These are phyloP conservation scores for Acipenser ruthenus DNA, from an alignment of 2,797 vertebrate species.

Conservation along the genomic window DNA sequence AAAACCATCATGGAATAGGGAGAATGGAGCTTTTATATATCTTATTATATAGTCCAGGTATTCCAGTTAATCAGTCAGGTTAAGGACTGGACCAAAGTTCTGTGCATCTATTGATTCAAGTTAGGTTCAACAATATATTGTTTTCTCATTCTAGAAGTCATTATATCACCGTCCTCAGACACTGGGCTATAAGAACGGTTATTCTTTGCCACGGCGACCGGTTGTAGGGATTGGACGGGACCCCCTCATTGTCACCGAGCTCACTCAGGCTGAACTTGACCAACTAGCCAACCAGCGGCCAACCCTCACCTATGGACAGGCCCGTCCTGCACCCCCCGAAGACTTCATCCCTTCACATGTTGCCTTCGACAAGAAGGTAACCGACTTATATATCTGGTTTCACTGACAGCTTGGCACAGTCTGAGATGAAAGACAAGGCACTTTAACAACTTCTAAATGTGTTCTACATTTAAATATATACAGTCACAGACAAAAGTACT, in stretches of 20 bases:
- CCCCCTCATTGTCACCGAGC: conserved; percentile 57
- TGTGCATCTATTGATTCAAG: too few relatives aligned
- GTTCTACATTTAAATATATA: too few relatives aligned
- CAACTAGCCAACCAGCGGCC: conserved; percentile 50
- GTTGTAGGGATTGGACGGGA: conserved; percentile 63
- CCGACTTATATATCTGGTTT: too few relatives aligned
- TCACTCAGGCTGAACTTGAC: conserved; percentile 59
- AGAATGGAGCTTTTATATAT: too few relatives aligned
- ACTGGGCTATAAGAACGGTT: conserved; percentile 73
- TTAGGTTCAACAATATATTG: background rate
- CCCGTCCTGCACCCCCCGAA: conserved; percentile 31
- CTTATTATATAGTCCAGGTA: too few relatives aligned
- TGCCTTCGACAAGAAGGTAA: conserved; percentile 89
- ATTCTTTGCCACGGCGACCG: conserved; percentile 53
- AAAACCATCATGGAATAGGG: too few relatives aligned
- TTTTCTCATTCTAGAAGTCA: conserved; percentile 42
- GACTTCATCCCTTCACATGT: conserved; percentile 76
- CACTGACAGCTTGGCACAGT: too few relatives aligned
- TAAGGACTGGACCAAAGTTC: background rate
- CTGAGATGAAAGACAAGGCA: too few relatives aligned
- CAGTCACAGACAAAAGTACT: too few relatives aligned
- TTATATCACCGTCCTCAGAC: conserved; percentile 76
- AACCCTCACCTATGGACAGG: conserved; percentile 45
- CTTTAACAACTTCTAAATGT: too few relatives aligned
- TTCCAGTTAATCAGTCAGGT: too few relatives aligned